Evolutionary conservation across 64 coral and sea anemone genomes (phyloP).

Genomic region (Actinia equina): DNA sequence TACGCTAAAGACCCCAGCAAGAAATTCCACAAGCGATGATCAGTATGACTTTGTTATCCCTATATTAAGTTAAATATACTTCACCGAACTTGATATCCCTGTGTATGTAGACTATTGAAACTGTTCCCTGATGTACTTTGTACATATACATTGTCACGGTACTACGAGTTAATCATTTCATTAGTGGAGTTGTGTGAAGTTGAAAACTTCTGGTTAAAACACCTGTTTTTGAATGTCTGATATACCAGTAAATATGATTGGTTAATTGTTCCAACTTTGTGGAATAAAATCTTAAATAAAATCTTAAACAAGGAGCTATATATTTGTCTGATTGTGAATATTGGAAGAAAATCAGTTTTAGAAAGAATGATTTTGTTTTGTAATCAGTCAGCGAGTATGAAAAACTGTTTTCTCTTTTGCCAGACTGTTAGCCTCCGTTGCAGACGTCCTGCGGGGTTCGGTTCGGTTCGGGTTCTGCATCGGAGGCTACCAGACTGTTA

Average conservation of each 20-base stretch:
- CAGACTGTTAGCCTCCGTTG: too few relatives aligned
- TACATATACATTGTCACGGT: not conserved
- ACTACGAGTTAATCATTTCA: not conserved
- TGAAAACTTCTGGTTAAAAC: not conserved
- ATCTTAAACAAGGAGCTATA: not conserved
- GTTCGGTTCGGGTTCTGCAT: too few relatives aligned
- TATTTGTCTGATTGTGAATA: too few relatives aligned
- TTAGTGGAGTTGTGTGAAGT: not conserved
- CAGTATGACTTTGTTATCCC: not conserved
- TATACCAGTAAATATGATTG: too few relatives aligned
- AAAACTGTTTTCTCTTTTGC: too few relatives aligned
- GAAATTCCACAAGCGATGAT: constrained; percentile 98
- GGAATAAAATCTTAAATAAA: not conserved
- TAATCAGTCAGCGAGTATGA: too few relatives aligned
- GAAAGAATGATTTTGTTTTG: too few relatives aligned
- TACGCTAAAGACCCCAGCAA: constrained; percentile 93
- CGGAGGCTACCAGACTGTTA: too few relatives aligned
- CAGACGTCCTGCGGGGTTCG: too few relatives aligned
- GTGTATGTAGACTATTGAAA: not conserved
- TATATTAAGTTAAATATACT: not conserved
- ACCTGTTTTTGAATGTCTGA: not conserved
- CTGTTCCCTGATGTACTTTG: not conserved
- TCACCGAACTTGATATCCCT: not conserved
- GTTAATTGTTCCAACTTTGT: constrained; percentile 15
- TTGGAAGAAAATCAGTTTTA: too few relatives aligned